Evolutionary conservation across 2,113 vertebrate genomes (phyloP), one percentile per base, ranked within the genome.

Genomic region (Calcarius ornatus): DNA sequence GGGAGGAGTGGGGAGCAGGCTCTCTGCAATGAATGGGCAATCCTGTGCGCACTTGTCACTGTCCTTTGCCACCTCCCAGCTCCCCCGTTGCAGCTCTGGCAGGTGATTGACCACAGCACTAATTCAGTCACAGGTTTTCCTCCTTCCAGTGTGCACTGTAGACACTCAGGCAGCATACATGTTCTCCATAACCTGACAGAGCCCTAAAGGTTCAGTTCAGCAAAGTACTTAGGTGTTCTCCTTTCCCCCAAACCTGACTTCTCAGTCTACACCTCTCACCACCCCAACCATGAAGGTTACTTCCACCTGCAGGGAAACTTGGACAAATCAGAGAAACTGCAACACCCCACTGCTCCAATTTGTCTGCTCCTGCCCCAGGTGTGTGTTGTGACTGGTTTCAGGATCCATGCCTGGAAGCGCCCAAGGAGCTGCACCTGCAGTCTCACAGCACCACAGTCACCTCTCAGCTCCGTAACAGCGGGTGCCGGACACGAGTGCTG

Each of bases 401-500:
- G 40, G 27, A 83, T 48, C 54, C 23, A 11, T 24, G 27, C 11
- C 63, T 2, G 0, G 28, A 7, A 35, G 53, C 3, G 7, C 24
- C 43, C 20, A 17, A n/a, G 11, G n/a, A 69, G 31, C 50, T 76
- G 63, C 30, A 54, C 5, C 10, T 22, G 45, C 53, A 68, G 8
- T 37, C 12, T 9, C 42, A 21, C 40, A 51, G 25, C 2, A 2
- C 27, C n/a, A 13, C 0, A 1, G 33, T 45, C 12, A 15, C 37
- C 19, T n/a, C 28, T 68, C 61, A 85, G 57, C 31, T 72, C 37
- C 7, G 0, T 11, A 48, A 40, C 16, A 25, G 18, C 0, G 5
- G 37, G 12, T 48, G 45, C 27, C 0, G 0, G 60, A 12, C 35
- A 28, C 0, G 0, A 25, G 28, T 20, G 27, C 6, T 73, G 30